Evolutionary conservation across 1,140 invertebrate genomes (phyloP).

Genomic region (Meloidogyne hapla): DNA sequence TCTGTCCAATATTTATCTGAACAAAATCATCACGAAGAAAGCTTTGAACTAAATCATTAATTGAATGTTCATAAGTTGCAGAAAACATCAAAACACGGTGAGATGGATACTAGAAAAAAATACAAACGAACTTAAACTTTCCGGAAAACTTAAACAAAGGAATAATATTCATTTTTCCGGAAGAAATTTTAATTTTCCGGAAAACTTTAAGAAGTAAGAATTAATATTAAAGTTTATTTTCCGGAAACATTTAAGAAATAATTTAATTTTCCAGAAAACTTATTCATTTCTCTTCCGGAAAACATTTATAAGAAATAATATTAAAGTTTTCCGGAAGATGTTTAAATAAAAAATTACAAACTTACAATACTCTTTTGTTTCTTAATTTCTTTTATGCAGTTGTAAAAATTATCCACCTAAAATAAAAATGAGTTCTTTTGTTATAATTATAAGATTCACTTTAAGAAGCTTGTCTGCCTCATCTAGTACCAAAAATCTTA

Average conservation of each 20-base stretch:
- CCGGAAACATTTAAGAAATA: no score
- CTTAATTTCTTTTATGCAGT: neutral
- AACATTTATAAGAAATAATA: no score
- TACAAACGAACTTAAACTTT: neutral
- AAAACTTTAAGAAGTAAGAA: no score
- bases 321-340: no score
- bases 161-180: no score
- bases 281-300: no score
- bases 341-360: neutral
- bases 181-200: no score
- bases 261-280: no score
- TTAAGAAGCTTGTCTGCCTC: conserved; percentile 40
- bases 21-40: conserved; percentile 30
- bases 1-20: conserved; percentile 17
- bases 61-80: conserved; percentile 33
- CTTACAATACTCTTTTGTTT: neutral
- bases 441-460: neutral
- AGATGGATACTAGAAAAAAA: conserved; percentile 11
- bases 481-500: conserved; percentile 38
- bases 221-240: no score
- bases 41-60: neutral
- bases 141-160: neutral
- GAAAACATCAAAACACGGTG: conserved; percentile 40
- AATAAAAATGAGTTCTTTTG: neutral
- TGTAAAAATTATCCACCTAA: neutral